Evolutionary conservation across 2,888 invertebrate genomes (phyloP), one percentile per base, ranked within the genome.

Genomic region (Platycnemis pennipes): DNA sequence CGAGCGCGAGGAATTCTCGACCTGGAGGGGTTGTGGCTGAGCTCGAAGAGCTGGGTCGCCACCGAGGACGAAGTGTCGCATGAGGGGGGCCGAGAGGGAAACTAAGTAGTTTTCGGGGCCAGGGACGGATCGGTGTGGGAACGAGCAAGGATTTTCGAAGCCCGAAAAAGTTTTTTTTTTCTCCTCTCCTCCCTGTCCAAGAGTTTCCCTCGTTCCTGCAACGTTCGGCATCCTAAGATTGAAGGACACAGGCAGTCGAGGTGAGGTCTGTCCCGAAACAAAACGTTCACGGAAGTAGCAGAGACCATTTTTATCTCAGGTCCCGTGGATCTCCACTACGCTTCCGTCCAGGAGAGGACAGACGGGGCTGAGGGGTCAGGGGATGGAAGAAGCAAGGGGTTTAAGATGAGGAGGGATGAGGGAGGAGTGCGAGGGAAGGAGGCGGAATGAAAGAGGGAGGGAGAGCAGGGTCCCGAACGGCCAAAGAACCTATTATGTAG

Each of bases 401-500:
- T n/a, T n/a, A n/a, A n/a, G 46, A 31, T 49, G 31, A 42, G 42
- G 91, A 63, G 44, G 63, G 63, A 11, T 13, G 26, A 69, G 89
- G 2, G 53, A 26, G 16, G 22, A 49, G 42, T 37, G 42, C 1
- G 31, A 19, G 26, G 49, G 44, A 31, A 49, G 49, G 46, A n/a
- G 31, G 31, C 7, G 46, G 46, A 4, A 88, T 31, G 88, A 37
- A 46, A 37, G 7, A 31, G 42, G 89, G 89, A 42, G 13, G 53
- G 31, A 53, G 53, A 89, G 89, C 88, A 11, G 46, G 49, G 88
- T 88, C 88, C 88, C 46, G 45, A 31, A 56, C 89, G 89, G 86
- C 86, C 22, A 44, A 86, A 46, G 63, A 69, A 69, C 91, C 91
- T 44, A 91, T 91, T 91, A 91, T 91, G 91, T 69, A 91, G 91